phyloP scores from a whole-genome alignment of 2,113 vertebrate species.

The Procavia capensis region DNA sequence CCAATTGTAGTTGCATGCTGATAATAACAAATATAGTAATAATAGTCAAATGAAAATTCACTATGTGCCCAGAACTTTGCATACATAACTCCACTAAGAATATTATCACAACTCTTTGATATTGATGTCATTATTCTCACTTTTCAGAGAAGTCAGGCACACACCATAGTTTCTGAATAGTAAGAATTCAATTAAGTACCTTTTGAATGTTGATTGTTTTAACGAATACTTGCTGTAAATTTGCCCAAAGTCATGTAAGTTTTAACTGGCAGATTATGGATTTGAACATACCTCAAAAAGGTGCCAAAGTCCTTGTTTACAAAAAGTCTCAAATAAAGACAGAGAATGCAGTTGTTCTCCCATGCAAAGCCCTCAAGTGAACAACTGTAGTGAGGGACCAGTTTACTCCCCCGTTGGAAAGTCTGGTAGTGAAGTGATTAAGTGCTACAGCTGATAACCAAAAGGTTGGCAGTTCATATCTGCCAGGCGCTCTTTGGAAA shows the following conservation, averaged over 20 bases:
- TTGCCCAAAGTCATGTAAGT: background rate
- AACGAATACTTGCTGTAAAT: background rate
- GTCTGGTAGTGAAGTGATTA: too few species aligned
- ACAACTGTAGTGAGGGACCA: background rate
- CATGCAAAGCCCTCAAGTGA: background rate
- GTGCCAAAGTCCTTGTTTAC: background rate
- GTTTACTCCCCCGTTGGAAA: background rate
- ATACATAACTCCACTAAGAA: background rate
- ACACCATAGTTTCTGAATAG: background rate
- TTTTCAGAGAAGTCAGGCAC: constrained; percentile 23
- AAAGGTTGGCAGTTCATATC: too few species aligned
- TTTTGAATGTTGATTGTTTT: background rate
- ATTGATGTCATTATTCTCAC: background rate
- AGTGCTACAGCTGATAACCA: too few species aligned
- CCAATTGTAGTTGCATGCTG: background rate
- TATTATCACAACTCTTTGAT: background rate
- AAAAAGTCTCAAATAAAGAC: background rate
- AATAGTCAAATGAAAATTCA: constrained; percentile 12
- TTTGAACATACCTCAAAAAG: background rate
- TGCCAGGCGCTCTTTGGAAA: too few species aligned
- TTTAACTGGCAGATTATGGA: background rate
- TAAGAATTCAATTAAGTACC: background rate
- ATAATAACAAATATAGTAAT: background rate
- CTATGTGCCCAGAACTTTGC: background rate
- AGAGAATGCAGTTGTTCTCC: background rate